These are phyloP conservation scores for Trachelus tabidus DNA, from an alignment of 2,888 invertebrate species.

Conservation along the genomic window DNA sequence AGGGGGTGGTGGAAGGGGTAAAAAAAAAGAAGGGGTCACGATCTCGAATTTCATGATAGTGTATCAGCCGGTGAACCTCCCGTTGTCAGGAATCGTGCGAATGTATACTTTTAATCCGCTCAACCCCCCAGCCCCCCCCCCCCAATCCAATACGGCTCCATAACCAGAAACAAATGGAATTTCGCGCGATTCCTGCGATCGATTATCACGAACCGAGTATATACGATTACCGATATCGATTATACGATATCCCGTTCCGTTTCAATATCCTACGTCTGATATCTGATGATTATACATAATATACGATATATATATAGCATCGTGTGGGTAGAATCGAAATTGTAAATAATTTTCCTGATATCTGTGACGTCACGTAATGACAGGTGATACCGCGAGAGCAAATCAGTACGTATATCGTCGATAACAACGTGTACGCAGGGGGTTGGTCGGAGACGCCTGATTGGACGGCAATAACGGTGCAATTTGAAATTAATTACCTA, in stretches of 20 bases:
- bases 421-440: no score
- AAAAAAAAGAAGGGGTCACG: conserved; percentile 1
- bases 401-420: background rate
- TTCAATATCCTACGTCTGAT: background rate
- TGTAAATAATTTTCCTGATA: background rate
- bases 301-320: no score
- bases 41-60: conserved; percentile 28
- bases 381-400: background rate
- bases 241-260: background rate
- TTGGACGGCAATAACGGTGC: background rate
- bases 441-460: background rate
- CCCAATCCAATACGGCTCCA: background rate
- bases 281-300: background rate
- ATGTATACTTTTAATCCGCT: background rate
- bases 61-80: conserved; percentile 14
- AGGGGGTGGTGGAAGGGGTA: background rate
- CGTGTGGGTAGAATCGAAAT: background rate
- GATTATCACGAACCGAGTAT: conserved; percentile 46
- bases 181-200: conserved; percentile 53
- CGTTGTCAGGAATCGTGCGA: conserved; percentile 15
- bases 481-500: background rate
- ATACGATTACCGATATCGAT: background rate
- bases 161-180: conserved; percentile 52
- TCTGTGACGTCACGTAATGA: background rate
- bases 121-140: background rate